Conservation (phyloP, 1,140 invertebrate species). For the Fopius arisanus region DNA sequence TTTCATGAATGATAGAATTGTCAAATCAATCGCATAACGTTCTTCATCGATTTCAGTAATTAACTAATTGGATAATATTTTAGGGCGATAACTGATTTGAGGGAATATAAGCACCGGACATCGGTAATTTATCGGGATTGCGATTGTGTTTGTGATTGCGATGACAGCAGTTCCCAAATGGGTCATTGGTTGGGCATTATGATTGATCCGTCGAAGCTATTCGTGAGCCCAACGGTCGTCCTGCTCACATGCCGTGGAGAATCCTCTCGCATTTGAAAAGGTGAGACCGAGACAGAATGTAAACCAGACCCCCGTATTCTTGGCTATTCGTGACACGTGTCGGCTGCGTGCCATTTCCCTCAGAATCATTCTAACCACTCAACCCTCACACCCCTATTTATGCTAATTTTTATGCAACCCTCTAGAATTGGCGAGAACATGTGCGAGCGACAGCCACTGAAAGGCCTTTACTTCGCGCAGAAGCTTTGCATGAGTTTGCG, state of each 20-base stretch:
- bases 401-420: conserved; percentile 35
- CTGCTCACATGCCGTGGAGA: neutral
- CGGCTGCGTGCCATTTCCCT: conserved; percentile 25
- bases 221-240: neutral
- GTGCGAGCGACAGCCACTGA: conserved; percentile 22
- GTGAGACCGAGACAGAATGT: neutral
- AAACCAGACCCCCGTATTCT: conserved; percentile 16
- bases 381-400: conserved; percentile 13
- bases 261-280: neutral
- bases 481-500: conserved; percentile 6
- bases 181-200: neutral
- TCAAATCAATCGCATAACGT: too few species aligned
- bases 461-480: conserved; percentile 11
- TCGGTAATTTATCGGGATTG: too few species aligned
- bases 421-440: conserved; percentile 22
- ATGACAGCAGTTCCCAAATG: too few species aligned
- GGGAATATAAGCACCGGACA: too few species aligned
- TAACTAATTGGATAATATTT: too few species aligned
- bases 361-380: conserved; percentile 13
- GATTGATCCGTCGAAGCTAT: neutral
- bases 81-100: too few species aligned
- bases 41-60: too few species aligned
- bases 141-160: too few species aligned
- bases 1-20: too few species aligned
- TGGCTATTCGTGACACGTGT: conserved; percentile 26